Conservation (phyloP, 2,113 vertebrate genomes). For the Orcinus orca region DNA sequence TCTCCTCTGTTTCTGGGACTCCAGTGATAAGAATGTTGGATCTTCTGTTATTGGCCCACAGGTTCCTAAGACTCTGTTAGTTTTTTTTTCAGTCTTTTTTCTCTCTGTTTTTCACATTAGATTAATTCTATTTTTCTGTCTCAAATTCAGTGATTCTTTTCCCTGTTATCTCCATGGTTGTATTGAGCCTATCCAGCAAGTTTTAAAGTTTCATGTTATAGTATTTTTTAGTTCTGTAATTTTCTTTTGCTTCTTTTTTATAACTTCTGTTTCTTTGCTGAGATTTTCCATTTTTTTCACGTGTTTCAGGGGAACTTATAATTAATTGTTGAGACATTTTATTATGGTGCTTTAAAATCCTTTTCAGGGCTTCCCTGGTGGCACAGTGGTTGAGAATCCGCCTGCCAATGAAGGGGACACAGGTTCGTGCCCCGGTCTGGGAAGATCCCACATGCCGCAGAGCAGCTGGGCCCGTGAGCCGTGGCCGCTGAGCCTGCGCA, state of each 20-base stretch:
- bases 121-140: not conserved
- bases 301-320: conserved; percentile 20
- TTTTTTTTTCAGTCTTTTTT: not conserved
- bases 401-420: too few relatives aligned
- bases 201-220: not conserved
- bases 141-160: not conserved
- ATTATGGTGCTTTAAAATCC: not conserved
- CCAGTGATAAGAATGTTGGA: not conserved
- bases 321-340: conserved; percentile 37
- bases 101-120: not conserved
- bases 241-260: conserved; percentile 1
- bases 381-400: too few relatives aligned
- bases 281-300: not conserved
- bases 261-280: not conserved
- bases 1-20: not conserved
- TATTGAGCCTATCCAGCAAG: not conserved
- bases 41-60: not conserved
- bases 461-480: too few relatives aligned
- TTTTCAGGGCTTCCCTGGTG: not conserved
- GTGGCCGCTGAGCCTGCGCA: too few relatives aligned
- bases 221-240: not conserved
- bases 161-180: not conserved
- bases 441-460: too few relatives aligned
- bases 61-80: not conserved
- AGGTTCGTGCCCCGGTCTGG: too few relatives aligned